Percentiles rank a stretch among this genome's conserved stretches.
phyloP scores from a whole-genome alignment of 2,888 invertebrate species.

The Drosophila atripex region DNA sequence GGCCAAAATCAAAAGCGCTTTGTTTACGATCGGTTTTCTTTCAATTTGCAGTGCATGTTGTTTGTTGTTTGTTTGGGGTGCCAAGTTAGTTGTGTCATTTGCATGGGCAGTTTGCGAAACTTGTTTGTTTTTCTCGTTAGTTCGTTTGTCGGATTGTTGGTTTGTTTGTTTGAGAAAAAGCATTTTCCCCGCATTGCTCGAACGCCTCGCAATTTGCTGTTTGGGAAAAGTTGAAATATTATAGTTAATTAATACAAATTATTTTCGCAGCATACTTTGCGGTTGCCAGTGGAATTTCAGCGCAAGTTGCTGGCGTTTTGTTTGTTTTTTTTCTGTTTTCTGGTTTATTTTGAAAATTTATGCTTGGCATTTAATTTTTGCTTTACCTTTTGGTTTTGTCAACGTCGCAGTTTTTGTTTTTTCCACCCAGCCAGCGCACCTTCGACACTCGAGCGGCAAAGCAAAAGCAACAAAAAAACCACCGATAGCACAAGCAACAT shows the following conservation, averaged over 20 bases:
- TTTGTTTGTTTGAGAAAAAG: constrained; percentile 16
- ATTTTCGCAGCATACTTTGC: constrained; percentile 65
- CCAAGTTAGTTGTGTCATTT: constrained; percentile 33
- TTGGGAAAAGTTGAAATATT: constrained; percentile 31
- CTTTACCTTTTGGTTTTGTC: constrained; percentile 58
- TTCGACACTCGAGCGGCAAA: constrained; percentile 45
- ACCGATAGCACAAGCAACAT: constrained; percentile 47
- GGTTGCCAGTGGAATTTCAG: constrained; percentile 51
- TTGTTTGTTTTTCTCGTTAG: constrained; percentile 14
- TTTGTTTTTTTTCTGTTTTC: constrained; percentile 15
- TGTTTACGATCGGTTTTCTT: constrained; percentile 41
- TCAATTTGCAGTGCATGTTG: constrained; percentile 40
- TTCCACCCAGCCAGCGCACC: constrained; percentile 32
- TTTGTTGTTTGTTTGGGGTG: constrained; percentile 19
- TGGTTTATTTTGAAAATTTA: constrained; percentile 26
- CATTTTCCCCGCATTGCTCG: constrained; percentile 27
- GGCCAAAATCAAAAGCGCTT: constrained; percentile 20
- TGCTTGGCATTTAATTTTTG: constrained; percentile 45
- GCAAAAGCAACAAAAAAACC: constrained; percentile 23
- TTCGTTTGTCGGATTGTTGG: constrained; percentile 21
- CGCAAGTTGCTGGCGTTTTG: constrained; percentile 10
- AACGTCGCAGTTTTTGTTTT: constrained; percentile 63
- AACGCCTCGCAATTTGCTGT: constrained; percentile 28
- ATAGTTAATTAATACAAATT: constrained; percentile 36
- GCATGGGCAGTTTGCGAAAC: constrained; percentile 48